These are phyloP conservation scores for Desmophyllum pertusum DNA, from an alignment of 92 coral and sea anemone genomes.

Conservation along the genomic window DNA sequence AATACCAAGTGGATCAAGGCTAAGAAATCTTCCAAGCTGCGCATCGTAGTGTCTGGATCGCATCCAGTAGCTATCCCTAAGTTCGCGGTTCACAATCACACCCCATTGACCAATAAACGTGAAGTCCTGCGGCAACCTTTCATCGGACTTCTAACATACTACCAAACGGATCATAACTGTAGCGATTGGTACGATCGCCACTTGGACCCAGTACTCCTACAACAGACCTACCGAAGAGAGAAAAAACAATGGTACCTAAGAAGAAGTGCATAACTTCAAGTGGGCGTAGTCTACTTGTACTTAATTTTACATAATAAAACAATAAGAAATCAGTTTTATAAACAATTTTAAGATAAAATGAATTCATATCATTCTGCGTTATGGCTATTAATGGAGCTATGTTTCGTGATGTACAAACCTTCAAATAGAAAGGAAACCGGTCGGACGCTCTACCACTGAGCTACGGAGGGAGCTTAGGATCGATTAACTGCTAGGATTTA, in stretches of 20 bases:
- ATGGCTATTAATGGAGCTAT: no score
- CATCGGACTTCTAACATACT: slow-evolving; percentile 28
- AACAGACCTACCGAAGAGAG: slow-evolving; percentile 48
- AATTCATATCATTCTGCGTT: no score
- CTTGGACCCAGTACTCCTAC: slow-evolving; percentile 40
- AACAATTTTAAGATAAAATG: no score
- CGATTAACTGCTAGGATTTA: no score
- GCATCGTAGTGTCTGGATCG: slow-evolving; percentile 65
- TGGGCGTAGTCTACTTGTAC: background rate
- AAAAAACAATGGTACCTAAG: background rate
- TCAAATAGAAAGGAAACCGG: no score
- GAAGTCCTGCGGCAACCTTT: slow-evolving; percentile 59
- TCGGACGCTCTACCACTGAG: no score
- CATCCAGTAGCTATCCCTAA: slow-evolving; percentile 62
- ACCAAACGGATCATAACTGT: slow-evolving; percentile 70
- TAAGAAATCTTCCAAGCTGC: slow-evolving; percentile 64
- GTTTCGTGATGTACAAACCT: no score
- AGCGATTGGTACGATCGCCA: slow-evolving; percentile 52
- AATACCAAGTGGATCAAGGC: slow-evolving; percentile 72
- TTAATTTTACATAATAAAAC: background rate
- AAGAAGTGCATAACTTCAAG: background rate
- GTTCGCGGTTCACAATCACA: slow-evolving; percentile 40
- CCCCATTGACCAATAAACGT: slow-evolving; percentile 78
- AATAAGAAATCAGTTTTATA: no score
- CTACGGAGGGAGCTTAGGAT: no score